Evolutionary conservation across 92 coral and sea anemone genomes (phyloP).

Genomic region (Phymanthus crucifer): DNA sequence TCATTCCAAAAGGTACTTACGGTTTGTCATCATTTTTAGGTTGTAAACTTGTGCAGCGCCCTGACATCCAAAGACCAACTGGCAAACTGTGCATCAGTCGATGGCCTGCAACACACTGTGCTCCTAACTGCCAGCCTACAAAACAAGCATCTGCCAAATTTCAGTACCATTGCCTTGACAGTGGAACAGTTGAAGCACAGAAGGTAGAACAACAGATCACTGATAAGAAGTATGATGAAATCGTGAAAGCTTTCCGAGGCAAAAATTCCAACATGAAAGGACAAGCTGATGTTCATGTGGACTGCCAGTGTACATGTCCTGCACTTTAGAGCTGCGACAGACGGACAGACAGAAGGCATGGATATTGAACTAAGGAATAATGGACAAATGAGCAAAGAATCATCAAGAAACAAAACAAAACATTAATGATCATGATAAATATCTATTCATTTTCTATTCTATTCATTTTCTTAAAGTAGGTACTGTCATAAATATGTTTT

Average conservation of each 20-base stretch:
- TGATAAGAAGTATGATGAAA: conserved; percentile 6
- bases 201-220: conserved; percentile 14
- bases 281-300: conserved; percentile 18
- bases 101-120: conserved; percentile 28
- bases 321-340: background rate
- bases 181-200: background rate
- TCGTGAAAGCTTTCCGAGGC: conserved; percentile 8
- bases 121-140: conserved; percentile 31
- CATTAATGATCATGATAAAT: background rate
- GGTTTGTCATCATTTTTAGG: background rate
- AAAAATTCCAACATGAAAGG: background rate
- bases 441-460: background rate
- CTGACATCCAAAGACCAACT: conserved; percentile 9
- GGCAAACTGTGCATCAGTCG: conserved; percentile 6
- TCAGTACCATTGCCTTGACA: conserved; percentile 18
- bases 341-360: background rate
- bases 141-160: conserved; percentile 1
- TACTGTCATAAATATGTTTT: too few relatives aligned
- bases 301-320: conserved; percentile 36
- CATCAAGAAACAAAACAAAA: background rate
- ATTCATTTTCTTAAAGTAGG: background rate
- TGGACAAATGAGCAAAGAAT: background rate
- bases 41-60: conserved; percentile 24
- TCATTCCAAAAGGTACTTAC: background rate
- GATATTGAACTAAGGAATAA: background rate